A percentile compares a stretch with the other conserved stretches of the same genome.
phyloP scores from a whole-genome alignment of 1,140 invertebrate genomes.

The Harpegnathos saltator region DNA sequence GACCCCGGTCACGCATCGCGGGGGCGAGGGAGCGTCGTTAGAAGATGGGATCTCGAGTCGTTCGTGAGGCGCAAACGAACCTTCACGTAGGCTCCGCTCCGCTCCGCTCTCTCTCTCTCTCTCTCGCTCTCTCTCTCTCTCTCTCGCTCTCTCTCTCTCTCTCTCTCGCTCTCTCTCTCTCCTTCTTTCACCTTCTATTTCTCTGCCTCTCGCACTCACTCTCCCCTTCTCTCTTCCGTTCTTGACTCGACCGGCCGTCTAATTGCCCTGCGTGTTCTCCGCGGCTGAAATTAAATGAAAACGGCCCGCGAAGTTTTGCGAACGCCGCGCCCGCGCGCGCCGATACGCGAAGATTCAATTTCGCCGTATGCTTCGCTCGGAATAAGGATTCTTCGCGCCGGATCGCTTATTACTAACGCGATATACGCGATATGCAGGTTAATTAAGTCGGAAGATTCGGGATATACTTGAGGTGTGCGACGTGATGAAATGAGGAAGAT shows the following conservation, averaged over 20 bases:
- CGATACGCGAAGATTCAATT: slow-evolving; percentile 38
- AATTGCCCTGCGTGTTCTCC: slow-evolving; percentile 56
- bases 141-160: neutral
- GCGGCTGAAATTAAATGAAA: slow-evolving; percentile 53
- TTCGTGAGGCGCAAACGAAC: slow-evolving; percentile 76
- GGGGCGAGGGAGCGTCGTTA: slow-evolving; percentile 68
- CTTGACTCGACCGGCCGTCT: slow-evolving; percentile 21
- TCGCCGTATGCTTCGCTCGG: neutral
- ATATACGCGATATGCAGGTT: no score
- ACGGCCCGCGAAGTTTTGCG: slow-evolving; percentile 16
- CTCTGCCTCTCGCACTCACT: no score
- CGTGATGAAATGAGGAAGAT: no score
- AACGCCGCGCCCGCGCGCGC: no score
- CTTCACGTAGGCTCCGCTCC: slow-evolving; percentile 49
- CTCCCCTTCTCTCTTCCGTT: neutral
- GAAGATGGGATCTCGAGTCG: slow-evolving; percentile 78
- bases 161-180: slow-evolving; percentile 1
- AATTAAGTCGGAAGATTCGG: no score
- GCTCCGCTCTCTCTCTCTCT: neutral
- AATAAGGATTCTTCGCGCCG: neutral
- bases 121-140: no score
- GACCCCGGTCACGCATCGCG: slow-evolving; percentile 80
- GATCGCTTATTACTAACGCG: no score
- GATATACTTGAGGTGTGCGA: no score
- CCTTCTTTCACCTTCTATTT: neutral